Evolutionary conservation across 2,113 vertebrate genomes (phyloP), one percentile per base, ranked within the genome.

Genomic region (Malurus alboscapulatus): DNA sequence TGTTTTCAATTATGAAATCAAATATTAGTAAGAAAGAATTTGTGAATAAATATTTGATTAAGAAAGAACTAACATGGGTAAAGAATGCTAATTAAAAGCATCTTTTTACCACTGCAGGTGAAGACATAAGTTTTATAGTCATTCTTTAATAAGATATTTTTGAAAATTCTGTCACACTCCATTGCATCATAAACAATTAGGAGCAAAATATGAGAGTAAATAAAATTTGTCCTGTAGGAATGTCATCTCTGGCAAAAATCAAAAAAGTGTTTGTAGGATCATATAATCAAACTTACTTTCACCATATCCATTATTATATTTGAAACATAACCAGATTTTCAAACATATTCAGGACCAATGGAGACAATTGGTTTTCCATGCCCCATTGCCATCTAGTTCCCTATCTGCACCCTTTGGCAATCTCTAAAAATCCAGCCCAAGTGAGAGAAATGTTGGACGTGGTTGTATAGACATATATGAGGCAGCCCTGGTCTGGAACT

Each of bases 381-480:
- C 4, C 18, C 17, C 9, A 3, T 12, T 86, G 30, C 24, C 21
- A 55, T 17, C 0, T 0, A 74, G 7, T 48, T 69, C n/a, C 65
- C 29, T 69, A 12, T 11, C 15, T 69, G 10, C 18, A 66, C 17
- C 40, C 25, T 84, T 74, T 18, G 7, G 4, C 14, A 48, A 18
- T 30, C 30, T 69, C 51, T 19, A 62, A 86, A 69, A 86, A 40
- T 18, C 18, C 57, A n/a, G 6, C 8, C 32, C 12, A 47, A 22
- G 6, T 38, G 14, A 44, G 16, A 51, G 7, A 22, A 0, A 16
- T n/a, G 91, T 47, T 4, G 10, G 50, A 55, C 17, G 29, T 3
- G n/a, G 45, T 40, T 30, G 6, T 19, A 53, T 0, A 0, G 19
- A 10, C 1, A 12, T 19, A 2, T 30, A 11, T 5, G 6, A 65